phyloP scores from a whole-genome alignment of 2,888 invertebrate genomes.

The Meliscaeva auricollis region DNA sequence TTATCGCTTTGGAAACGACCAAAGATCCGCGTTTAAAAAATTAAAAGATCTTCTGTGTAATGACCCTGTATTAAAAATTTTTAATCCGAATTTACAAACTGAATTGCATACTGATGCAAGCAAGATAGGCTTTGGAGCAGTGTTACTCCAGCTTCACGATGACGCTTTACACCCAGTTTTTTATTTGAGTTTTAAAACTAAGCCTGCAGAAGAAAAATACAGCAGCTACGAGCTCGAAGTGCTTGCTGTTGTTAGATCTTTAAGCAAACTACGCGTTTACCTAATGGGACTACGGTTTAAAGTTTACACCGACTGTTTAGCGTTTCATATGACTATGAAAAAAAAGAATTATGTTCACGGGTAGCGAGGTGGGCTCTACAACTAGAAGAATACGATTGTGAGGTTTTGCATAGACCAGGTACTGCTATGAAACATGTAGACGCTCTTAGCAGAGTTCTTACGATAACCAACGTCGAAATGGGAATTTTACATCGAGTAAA shows the following conservation, averaged over 20 bases:
- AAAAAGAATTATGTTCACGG: constrained; percentile 35
- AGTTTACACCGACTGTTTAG: background rate
- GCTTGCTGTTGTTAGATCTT: background rate
- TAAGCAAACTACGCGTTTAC: background rate
- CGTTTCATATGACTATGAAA: constrained; percentile 25
- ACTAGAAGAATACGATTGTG: constrained; percentile 27
- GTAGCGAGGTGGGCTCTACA: constrained; percentile 38
- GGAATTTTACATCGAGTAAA: constrained; percentile 24
- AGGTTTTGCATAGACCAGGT: constrained; percentile 46
- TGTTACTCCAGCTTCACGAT: constrained; percentile 14
- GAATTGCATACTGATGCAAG: background rate
- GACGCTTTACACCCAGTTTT: constrained; percentile 13
- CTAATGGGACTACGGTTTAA: background rate
- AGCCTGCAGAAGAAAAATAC: constrained; percentile 1
- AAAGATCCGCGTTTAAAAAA: constrained; percentile 75
- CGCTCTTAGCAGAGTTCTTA: constrained; percentile 40
- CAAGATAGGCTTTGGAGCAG: constrained; percentile 13
- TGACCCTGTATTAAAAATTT: background rate
- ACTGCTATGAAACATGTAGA: constrained; percentile 45
- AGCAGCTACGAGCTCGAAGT: background rate
- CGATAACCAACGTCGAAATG: constrained; percentile 14
- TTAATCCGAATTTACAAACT: background rate
- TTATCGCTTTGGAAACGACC: constrained; percentile 74
- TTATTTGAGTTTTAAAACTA: constrained; percentile 23
- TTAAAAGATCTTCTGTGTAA: constrained; percentile 19